These are phyloP conservation scores for Lasioglossum malachurum DNA, from an alignment of 2,888 invertebrate species.

Conservation along the genomic window DNA sequence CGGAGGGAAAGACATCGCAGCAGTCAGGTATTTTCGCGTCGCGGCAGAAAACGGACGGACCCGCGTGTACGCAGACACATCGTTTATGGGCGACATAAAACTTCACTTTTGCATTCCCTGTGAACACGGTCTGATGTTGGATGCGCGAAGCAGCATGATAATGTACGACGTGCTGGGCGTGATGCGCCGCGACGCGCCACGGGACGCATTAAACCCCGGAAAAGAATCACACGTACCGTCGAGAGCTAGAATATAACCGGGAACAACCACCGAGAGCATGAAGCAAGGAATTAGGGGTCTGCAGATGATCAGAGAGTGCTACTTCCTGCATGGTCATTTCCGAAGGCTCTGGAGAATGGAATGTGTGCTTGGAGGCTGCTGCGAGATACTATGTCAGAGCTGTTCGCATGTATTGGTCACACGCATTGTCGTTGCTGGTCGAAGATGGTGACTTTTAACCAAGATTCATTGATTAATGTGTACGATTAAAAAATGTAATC, in stretches of 20 bases:
- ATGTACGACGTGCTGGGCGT: constrained; percentile 45
- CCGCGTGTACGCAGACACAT: constrained; percentile 49
- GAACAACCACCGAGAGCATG: constrained; percentile 39
- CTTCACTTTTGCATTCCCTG: constrained; percentile 59
- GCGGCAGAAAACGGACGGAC: constrained; percentile 41
- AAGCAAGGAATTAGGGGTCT: constrained; percentile 13
- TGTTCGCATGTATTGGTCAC: no score
- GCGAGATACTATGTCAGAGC: no score
- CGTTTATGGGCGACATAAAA: constrained; percentile 64
- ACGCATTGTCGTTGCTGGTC: no score
- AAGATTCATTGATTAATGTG: no score
- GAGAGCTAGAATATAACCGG: not conserved
- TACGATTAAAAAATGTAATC: no score
- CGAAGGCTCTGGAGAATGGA: not conserved
- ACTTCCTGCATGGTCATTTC: not conserved
- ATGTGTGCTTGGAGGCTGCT: no score
- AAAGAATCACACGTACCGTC: constrained; percentile 41
- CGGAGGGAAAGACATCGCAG: constrained; percentile 8
- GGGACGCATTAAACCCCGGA: constrained; percentile 47
- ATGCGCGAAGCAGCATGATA: constrained; percentile 10
- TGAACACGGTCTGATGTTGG: constrained; percentile 32
- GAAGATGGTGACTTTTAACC: no score
- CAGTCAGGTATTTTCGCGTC: constrained; percentile 28
- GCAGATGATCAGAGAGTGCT: not conserved
- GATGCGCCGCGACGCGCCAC: constrained; percentile 26